phyloP scores from a whole-genome alignment of 1,140 invertebrate species.

The Zaprionus vittiger region DNA sequence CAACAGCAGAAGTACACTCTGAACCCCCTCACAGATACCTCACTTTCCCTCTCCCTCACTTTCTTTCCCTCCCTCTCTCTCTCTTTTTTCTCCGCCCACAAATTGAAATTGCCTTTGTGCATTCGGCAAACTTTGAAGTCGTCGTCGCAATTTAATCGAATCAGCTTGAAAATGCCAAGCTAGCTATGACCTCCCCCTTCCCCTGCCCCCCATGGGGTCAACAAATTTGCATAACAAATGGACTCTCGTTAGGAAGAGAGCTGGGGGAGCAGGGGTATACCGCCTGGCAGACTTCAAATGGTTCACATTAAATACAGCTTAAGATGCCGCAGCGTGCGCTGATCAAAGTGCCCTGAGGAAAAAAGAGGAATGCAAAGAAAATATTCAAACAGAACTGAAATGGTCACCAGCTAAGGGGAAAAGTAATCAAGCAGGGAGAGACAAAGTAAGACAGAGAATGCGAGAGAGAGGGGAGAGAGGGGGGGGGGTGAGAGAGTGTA shows the following conservation, averaged over 20 bases:
- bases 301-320: constrained; percentile 64
- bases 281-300: constrained; percentile 15
- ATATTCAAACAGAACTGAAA: constrained; percentile 6
- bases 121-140: constrained; percentile 42
- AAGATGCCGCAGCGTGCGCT: constrained; percentile 52
- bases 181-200: background rate
- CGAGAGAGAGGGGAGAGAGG: background rate
- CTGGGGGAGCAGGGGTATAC: background rate
- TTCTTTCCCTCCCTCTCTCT: constrained; percentile 19
- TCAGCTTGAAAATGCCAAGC: constrained; percentile 31
- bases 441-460: background rate
- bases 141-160: constrained; percentile 51
- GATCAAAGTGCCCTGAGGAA: constrained; percentile 15
- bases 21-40: background rate
- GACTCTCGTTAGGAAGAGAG: constrained; percentile 7
- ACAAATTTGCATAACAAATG: constrained; percentile 58
- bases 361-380: constrained; percentile 27
- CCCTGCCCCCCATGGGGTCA: constrained; percentile 1
- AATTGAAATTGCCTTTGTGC: constrained; percentile 59
- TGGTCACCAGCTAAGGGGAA: background rate
- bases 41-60: constrained; percentile 20
- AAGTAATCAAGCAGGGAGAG: background rate
- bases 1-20: background rate
- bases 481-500: background rate
- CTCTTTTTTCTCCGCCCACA: background rate